phyloP scores from a whole-genome alignment of 2,888 invertebrate genomes.

The Mesorhabditis belari region DNA sequence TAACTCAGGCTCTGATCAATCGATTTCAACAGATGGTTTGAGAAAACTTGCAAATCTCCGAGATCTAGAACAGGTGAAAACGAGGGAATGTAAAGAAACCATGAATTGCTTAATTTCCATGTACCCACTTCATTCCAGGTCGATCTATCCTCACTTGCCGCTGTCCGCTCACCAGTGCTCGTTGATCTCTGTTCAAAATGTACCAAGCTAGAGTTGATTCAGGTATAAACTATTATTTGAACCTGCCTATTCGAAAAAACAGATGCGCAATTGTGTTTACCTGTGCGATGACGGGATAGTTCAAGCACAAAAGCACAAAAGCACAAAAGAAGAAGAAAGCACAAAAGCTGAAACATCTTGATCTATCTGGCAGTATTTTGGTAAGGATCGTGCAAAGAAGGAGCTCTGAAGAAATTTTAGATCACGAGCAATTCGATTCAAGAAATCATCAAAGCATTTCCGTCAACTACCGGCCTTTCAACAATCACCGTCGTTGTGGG shows the following conservation, averaged over 20 bases:
- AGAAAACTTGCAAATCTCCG: constrained; percentile 23
- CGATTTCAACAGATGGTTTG: constrained; percentile 31
- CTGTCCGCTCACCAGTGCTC: constrained; percentile 33
- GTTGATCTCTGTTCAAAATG: constrained; percentile 17
- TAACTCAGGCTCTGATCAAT: constrained; percentile 43
- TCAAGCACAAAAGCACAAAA: too few relatives aligned
- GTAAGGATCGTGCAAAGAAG: constrained; percentile 11
- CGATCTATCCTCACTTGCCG: constrained; percentile 46
- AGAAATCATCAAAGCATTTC: constrained; percentile 31
- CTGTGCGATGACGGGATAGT: constrained; percentile 44
- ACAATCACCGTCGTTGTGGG: constrained; percentile 43
- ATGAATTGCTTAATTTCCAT: too few relatives aligned
- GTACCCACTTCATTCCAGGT: constrained; percentile 24
- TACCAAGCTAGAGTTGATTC: constrained; percentile 17
- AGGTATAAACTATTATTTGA: constrained; percentile 5
- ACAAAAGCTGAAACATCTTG: constrained; percentile 30
- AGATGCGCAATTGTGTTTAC: constrained; percentile 44
- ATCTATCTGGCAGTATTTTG: constrained; percentile 48
- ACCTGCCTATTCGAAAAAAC: constrained; percentile 16
- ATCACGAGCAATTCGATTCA: constrained; percentile 31
- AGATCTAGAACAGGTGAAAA: constrained; percentile 31
- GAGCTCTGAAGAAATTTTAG: constrained; percentile 4
- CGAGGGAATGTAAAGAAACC: too few relatives aligned
- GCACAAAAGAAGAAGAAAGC: too few relatives aligned
- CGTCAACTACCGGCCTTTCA: constrained; percentile 6